phyloP scores from a whole-genome alignment of 1,140 invertebrate genomes.

The Drosophila quadrilineata region DNA sequence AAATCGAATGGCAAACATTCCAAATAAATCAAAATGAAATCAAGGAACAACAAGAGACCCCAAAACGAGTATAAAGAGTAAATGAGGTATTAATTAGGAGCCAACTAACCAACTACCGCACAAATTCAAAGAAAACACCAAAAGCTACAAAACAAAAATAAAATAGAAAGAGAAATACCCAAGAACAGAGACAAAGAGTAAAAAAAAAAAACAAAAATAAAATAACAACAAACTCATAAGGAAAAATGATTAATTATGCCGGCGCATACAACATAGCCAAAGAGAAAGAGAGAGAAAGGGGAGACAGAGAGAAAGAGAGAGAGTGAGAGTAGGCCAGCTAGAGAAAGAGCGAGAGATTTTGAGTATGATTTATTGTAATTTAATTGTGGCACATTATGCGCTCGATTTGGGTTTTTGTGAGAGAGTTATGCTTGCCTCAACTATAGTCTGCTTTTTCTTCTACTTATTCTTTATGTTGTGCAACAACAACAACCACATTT shows the following conservation, averaged over 20 bases:
- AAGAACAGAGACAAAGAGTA: no score
- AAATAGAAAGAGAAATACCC: conserved; percentile 25
- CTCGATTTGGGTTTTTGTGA: conserved; percentile 74
- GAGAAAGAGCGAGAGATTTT: conserved; percentile 24
- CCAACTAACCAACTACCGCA: conserved; percentile 45
- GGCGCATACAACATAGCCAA: conserved; percentile 43
- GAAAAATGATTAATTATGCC: conserved; percentile 74
- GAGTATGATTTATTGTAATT: conserved; percentile 80
- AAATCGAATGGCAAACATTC: conserved; percentile 28
- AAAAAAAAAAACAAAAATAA: conserved; percentile 35
- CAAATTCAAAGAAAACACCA: conserved; percentile 22
- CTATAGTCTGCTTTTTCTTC: background rate
- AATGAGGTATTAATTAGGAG: conserved; percentile 78
- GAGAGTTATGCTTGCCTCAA: conserved; percentile 7
- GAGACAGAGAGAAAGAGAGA: background rate
- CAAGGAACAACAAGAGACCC: conserved; percentile 23
- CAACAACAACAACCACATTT: no score
- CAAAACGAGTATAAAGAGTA: conserved; percentile 40
- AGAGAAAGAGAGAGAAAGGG: conserved; percentile 32
- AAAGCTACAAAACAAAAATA: conserved; percentile 16
- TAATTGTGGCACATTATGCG: conserved; percentile 79
- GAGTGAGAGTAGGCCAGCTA: background rate
- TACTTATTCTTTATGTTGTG: no score
- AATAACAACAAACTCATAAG: conserved; percentile 41
- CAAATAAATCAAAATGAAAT: conserved; percentile 29